phyloP scores from a whole-genome alignment of 1,140 invertebrate species.

The Bombus cullumanus region DNA sequence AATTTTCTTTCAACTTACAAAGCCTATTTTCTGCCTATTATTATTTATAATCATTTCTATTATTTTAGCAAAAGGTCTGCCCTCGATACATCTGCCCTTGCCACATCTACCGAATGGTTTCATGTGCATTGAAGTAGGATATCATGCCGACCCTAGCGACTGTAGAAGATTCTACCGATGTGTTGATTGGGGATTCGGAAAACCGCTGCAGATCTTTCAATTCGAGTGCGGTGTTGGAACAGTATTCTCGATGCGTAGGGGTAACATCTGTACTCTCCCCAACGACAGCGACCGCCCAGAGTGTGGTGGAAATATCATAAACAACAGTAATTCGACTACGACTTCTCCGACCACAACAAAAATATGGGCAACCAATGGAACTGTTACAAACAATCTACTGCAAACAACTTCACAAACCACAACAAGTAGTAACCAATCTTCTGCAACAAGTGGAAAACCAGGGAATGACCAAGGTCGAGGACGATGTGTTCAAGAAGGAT shows the following conservation, averaged over 20 bases:
- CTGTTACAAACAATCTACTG: not conserved
- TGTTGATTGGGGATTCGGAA: constrained; percentile 80
- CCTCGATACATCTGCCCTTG: too few relatives aligned
- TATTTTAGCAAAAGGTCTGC: constrained; percentile 65
- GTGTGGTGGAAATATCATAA: constrained; percentile 79
- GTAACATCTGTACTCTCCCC: constrained; percentile 87
- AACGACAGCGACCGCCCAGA: constrained; percentile 84
- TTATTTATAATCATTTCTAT: not conserved
- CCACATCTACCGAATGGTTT: constrained; percentile 61
- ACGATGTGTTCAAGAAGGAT: constrained; percentile 85
- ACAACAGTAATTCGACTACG: not conserved
- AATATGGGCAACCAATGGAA: not conserved
- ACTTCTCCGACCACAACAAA: too few relatives aligned
- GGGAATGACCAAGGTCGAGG: not conserved
- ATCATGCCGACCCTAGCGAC: constrained; percentile 83
- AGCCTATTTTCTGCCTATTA: not conserved
- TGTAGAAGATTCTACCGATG: constrained; percentile 85
- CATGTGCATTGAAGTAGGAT: constrained; percentile 84
- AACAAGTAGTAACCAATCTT: not conserved
- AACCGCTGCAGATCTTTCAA: constrained; percentile 81
- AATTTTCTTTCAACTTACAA: not conserved
- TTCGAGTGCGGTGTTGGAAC: constrained; percentile 89
- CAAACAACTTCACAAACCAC: not conserved
- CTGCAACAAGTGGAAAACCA: constrained; percentile 3
- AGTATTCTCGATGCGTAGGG: constrained; percentile 87